Evolutionary conservation across 2,113 vertebrate genomes (phyloP).

Genomic region (Corythoichthys haematopterus): DNA sequence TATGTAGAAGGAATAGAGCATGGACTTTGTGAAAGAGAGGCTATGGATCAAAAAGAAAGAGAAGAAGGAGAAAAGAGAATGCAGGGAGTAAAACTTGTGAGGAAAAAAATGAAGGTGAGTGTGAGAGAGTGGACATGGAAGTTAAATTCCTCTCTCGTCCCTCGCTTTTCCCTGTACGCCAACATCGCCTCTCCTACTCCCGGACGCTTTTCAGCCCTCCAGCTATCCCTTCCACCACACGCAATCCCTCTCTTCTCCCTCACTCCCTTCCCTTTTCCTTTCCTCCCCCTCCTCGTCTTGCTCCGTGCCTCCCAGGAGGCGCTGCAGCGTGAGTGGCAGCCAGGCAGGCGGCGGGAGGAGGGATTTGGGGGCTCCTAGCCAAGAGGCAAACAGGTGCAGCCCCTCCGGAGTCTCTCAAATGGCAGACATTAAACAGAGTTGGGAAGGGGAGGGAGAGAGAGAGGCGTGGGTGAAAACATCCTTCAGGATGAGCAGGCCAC

Average conservation of each 20-base stretch:
- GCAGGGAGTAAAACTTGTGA: conserved; percentile 50
- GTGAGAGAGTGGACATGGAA: conserved; percentile 58
- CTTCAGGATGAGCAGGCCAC: conserved; percentile 68
- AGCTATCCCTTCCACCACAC: conserved; percentile 71
- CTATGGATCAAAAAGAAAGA: conserved; percentile 28
- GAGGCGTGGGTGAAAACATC: conserved; percentile 67
- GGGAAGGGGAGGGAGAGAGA: conserved; percentile 24
- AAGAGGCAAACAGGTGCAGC: conserved; percentile 80
- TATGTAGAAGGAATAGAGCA: conserved; percentile 25
- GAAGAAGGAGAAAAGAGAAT: conserved; percentile 47
- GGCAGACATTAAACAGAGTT: conserved; percentile 74
- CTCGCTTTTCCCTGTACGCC: conserved; percentile 33
- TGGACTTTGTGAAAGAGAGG: conserved; percentile 25
- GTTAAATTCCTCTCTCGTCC: conserved; percentile 29
- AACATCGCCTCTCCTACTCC: conserved; percentile 59
- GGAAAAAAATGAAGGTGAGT: conserved; percentile 34
- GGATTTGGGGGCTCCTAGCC: conserved; percentile 62
- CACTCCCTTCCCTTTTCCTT: conserved; percentile 25
- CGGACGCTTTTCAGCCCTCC: conserved; percentile 68
- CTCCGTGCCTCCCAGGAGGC: conserved; percentile 65
- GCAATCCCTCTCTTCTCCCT: conserved; percentile 46
- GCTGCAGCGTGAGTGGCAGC: conserved; percentile 70
- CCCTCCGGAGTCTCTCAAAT: conserved; percentile 77
- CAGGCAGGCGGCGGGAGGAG: conserved; percentile 7
- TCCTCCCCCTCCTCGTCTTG: conserved; percentile 33